phyloP scores from a whole-genome alignment of 2,888 invertebrate genomes.

The Leucophenga maculata region DNA sequence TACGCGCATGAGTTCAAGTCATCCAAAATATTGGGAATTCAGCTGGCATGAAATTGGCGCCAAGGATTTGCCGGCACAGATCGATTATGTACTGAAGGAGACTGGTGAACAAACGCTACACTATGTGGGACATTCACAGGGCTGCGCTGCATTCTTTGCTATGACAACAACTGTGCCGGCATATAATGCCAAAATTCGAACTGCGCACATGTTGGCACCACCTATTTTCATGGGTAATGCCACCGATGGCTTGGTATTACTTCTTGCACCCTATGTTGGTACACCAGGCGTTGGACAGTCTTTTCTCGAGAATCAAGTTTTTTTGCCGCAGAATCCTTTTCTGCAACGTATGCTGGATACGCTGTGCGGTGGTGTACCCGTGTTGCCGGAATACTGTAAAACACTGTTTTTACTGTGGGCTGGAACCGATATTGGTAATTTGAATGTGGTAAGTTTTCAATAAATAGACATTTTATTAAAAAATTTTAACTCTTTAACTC shows the following conservation, averaged over 20 bases:
- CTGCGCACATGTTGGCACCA: constrained; percentile 51
- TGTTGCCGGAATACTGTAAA: constrained; percentile 27
- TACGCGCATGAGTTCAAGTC: not conserved
- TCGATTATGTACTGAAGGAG: constrained; percentile 31
- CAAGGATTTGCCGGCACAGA: constrained; percentile 41
- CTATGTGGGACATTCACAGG: constrained; percentile 51
- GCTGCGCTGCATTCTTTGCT: constrained; percentile 47
- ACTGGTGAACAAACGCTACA: constrained; percentile 32
- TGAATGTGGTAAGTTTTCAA: not conserved
- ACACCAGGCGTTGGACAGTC: constrained; percentile 36
- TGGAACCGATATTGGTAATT: constrained; percentile 31
- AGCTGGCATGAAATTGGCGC: constrained; percentile 50
- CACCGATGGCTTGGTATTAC: not conserved
- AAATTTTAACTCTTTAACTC: not conserved
- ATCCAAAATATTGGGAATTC: constrained; percentile 39
- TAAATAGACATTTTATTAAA: constrained; percentile 28
- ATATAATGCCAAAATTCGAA: constrained; percentile 29
- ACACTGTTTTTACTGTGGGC: constrained; percentile 48
- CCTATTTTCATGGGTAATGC: constrained; percentile 39
- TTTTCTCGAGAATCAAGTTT: constrained; percentile 41
- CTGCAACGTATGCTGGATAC: constrained; percentile 36
- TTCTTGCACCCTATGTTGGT: constrained; percentile 40
- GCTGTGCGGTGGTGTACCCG: constrained; percentile 37
- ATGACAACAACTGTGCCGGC: constrained; percentile 41
- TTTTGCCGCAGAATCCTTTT: constrained; percentile 34